phyloP scores from a whole-genome alignment of 2,797 vertebrate species.

The Gallinago nigripennis region DNA sequence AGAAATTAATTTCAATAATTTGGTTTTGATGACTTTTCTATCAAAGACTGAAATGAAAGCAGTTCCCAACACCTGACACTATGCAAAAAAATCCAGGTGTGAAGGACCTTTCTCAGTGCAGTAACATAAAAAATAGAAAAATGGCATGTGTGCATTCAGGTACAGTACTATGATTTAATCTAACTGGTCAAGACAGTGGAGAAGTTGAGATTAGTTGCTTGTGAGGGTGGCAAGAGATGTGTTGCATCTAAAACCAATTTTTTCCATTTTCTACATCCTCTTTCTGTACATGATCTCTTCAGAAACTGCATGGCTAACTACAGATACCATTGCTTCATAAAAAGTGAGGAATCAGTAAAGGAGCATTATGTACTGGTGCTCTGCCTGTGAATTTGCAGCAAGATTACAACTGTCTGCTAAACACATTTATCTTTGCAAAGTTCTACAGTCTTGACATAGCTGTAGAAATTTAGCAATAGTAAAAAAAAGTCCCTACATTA shows the following conservation, averaged over 20 bases:
- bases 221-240: not conserved
- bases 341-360: not conserved
- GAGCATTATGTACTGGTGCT: not conserved
- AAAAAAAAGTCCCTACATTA: not conserved
- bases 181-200: not conserved
- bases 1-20: not conserved
- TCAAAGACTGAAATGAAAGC: not conserved
- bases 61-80: not conserved
- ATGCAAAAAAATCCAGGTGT: not conserved
- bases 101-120: not conserved
- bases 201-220: not conserved
- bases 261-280: not conserved
- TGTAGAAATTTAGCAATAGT: not conserved
- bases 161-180: not conserved
- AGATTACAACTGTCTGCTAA: not conserved
- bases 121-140: not conserved
- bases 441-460: not conserved
- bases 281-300: not conserved
- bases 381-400: not conserved
- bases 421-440: not conserved
- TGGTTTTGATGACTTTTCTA: not conserved
- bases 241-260: not conserved
- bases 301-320: not conserved
- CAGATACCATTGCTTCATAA: not conserved
- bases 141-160: not conserved